These are phyloP conservation scores for Percopsis transmontana DNA, from an alignment of 2,113 vertebrate species.

Conservation along the genomic window DNA sequence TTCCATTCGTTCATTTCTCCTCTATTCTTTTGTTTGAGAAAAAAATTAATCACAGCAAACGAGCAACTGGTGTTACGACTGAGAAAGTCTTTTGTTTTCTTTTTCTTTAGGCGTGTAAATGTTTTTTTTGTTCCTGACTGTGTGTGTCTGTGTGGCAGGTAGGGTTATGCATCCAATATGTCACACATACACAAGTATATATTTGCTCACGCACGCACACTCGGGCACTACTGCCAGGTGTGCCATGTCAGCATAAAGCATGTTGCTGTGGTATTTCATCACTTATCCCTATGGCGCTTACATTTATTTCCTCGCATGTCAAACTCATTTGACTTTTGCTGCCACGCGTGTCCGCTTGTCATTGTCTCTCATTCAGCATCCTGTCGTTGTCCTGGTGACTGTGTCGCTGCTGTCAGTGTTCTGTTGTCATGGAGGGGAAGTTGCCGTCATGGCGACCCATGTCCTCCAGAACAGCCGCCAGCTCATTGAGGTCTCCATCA, in stretches of 20 bases:
- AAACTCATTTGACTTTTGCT: slow-evolving; percentile 26
- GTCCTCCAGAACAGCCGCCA: slow-evolving; percentile 92
- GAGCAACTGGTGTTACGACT: slow-evolving; percentile 39
- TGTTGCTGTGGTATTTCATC: slow-evolving; percentile 36
- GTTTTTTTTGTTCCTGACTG: slow-evolving; percentile 51
- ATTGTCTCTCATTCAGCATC: slow-evolving; percentile 37
- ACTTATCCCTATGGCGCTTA: slow-evolving; percentile 37
- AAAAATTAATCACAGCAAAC: slow-evolving; percentile 49
- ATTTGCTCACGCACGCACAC: neutral
- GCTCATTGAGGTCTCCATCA: slow-evolving; percentile 89
- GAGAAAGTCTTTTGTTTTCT: slow-evolving; percentile 24
- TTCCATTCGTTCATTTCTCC: slow-evolving; percentile 20
- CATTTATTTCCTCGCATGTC: slow-evolving; percentile 28
- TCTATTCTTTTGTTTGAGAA: slow-evolving; percentile 22
- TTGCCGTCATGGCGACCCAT: slow-evolving; percentile 90
- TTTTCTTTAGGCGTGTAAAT: slow-evolving; percentile 32
- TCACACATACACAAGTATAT: slow-evolving; percentile 27
- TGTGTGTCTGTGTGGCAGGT: slow-evolving; percentile 27
- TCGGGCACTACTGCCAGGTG: neutral
- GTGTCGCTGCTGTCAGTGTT: slow-evolving; percentile 81
- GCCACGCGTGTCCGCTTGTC: slow-evolving; percentile 23
- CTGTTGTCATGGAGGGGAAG: slow-evolving; percentile 83
- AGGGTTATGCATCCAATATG: slow-evolving; percentile 1
- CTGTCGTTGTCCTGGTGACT: slow-evolving; percentile 38
- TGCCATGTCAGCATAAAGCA: slow-evolving; percentile 13